Base-by-base conservation (phyloP, 2,888 invertebrate genomes). In the Drosophila borborema region DNA sequence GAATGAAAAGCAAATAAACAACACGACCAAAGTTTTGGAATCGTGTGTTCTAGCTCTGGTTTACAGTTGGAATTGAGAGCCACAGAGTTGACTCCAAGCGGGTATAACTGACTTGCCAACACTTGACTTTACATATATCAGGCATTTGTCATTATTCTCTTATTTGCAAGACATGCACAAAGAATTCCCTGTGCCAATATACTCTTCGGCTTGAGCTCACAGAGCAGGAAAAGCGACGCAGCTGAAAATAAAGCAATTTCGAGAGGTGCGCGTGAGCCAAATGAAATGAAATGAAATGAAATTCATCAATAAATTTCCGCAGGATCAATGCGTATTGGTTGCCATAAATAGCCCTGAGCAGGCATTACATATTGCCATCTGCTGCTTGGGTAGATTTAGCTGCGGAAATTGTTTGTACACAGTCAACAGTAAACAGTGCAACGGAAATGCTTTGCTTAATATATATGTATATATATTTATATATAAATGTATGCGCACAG, bases 251-350 rank as follows among this genome's bases (percentile, higher is more conserved):
- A 85, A 81, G 84, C 80, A 79, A 88, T 84, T 87, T 80, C 56
- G 55, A 83, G 85, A 78, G 78, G 77, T 81, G 67, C 55, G 56
- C 58, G 62, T 55, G 36, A 41, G 51, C 40, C 67, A 64, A 73
- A 58, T 72, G 69, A 69, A 79, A 62, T 72, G 75, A 77, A 89
- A 84, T 79, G 69, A 72, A 81, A 82, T 77, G 75, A 89, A 87
- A 86, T 87, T 86, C 82, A 86, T 89, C 85, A 86, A 89, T 86
- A 89, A 82, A 87, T 84, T 86, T 80, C 74, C 70, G 65, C 64
- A 48, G 80, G 74, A 73, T 78, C 81, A 81, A 74, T 77, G 43
- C 53, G 65, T 62, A 75, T 64, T 58, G 67, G 61, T 18, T 48
- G 67, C 82, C 88, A 83, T 83, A 83, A 83, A 82, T 83, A 80